These are phyloP conservation scores for Cossypha caffra DNA, from an alignment of 2,797 vertebrate species.

Conservation along the genomic window DNA sequence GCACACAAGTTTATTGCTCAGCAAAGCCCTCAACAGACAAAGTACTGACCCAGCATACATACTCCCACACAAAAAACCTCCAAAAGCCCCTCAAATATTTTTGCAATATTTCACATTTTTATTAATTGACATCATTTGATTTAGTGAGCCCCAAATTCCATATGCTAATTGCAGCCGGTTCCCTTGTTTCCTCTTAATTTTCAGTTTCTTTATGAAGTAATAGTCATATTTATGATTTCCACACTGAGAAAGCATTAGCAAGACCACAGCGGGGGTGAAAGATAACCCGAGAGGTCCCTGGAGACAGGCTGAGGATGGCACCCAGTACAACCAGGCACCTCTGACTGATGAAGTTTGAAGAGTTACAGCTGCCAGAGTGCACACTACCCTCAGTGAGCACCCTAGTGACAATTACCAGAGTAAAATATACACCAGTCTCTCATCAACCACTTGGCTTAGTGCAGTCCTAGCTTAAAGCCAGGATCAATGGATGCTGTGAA, in stretches of 20 bases:
- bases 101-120: background rate
- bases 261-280: background rate
- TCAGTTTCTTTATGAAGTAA: background rate
- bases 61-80: background rate
- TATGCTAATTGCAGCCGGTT: background rate
- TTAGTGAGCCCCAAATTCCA: background rate
- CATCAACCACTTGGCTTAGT: background rate
- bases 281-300: rapidly evolving
- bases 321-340: rapidly evolving
- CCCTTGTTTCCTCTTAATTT: background rate
- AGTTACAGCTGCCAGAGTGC: background rate
- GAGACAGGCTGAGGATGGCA: background rate
- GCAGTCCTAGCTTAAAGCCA: background rate
- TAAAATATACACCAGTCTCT: background rate
- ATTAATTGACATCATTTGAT: background rate
- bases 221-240: background rate
- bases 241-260: background rate
- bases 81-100: background rate
- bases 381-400: background rate
- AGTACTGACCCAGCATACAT: background rate
- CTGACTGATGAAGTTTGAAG: background rate
- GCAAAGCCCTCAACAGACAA: background rate
- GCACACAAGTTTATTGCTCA: background rate
- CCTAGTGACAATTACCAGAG: background rate
- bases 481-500: rapidly evolving